phyloP scores from a whole-genome alignment of 2,888 invertebrate species.

The Hydroisotoma schaefferi region DNA sequence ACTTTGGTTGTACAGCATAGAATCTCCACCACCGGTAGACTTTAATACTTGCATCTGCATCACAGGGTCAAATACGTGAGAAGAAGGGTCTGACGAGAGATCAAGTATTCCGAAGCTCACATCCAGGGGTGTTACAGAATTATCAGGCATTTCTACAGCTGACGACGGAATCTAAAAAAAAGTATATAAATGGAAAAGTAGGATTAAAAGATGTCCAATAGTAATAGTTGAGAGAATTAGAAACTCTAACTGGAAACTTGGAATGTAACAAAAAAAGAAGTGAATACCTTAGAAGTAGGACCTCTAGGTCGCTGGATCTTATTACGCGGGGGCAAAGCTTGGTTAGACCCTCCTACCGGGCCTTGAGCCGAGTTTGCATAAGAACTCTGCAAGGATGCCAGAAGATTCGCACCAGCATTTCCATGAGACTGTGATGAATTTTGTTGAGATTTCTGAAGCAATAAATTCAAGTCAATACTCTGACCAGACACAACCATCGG shows the following conservation, averaged over 20 bases:
- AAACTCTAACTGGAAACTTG: neutral
- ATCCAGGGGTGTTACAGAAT: conserved; percentile 73
- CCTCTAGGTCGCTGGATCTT: conserved; percentile 43
- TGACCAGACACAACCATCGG: conserved; percentile 42
- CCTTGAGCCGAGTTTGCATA: conserved; percentile 39
- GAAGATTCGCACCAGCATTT: conserved; percentile 43
- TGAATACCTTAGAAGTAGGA: conserved; percentile 40
- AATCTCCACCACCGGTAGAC: conserved; percentile 25
- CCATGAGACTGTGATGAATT: conserved; percentile 20
- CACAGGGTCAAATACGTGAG: conserved; percentile 41
- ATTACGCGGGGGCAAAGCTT: conserved; percentile 45
- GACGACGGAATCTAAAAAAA: conserved; percentile 76
- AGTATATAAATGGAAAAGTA: conserved; percentile 8
- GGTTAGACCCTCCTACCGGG: conserved; percentile 29
- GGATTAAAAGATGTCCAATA: neutral
- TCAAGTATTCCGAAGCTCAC: conserved; percentile 92
- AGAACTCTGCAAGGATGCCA: conserved; percentile 47
- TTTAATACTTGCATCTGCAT: conserved; percentile 40
- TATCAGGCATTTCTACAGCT: conserved; percentile 96
- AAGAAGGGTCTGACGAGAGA: conserved; percentile 58
- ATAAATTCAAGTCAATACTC: conserved; percentile 44
- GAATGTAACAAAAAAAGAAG: conserved; percentile 62
- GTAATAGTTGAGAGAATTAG: neutral
- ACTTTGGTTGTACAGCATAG: conserved; percentile 36
- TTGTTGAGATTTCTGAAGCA: conserved; percentile 36